Conservation (phyloP, 2,113 vertebrate genomes). For the Numida meleagris region DNA sequence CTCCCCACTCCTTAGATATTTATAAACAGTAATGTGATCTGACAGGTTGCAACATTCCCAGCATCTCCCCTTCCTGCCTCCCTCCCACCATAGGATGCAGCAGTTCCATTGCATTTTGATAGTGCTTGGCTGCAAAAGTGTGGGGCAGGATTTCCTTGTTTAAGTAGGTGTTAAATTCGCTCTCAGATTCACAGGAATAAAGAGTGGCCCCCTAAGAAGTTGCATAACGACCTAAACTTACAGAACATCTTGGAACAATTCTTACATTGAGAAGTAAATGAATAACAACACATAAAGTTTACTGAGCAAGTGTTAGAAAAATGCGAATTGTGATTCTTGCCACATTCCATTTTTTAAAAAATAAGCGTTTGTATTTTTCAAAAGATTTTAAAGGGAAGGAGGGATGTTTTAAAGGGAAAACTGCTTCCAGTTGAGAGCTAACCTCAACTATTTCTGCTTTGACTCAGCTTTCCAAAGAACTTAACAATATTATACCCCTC, state of each 20-base stretch:
- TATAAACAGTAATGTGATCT: too few relatives aligned
- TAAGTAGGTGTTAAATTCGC: conserved; percentile 60
- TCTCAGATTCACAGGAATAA: conserved; percentile 40
- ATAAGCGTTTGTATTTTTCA: conserved; percentile 59
- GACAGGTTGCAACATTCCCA: neutral
- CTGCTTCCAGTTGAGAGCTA: conserved; percentile 64
- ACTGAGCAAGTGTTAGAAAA: conserved; percentile 41
- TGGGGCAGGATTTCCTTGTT: conserved; percentile 32
- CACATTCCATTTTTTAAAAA: conserved; percentile 45
- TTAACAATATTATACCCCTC: conserved; percentile 66
- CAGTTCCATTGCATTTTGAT: neutral
- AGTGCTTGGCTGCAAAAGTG: neutral
- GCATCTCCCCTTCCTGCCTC: neutral
- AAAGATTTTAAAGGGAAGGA: conserved; percentile 47
- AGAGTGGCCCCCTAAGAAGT: conserved; percentile 57
- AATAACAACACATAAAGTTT: conserved; percentile 47
- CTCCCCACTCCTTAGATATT: too few relatives aligned
- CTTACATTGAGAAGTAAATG: conserved; percentile 42
- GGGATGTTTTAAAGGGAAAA: conserved; percentile 48
- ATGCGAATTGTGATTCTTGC: conserved; percentile 37
- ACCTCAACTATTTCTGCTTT: conserved; percentile 63
- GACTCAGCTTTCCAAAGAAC: conserved; percentile 66
- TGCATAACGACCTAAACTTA: conserved; percentile 18
- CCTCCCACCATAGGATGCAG: neutral
- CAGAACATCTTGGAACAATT: conserved; percentile 68